Base-by-base conservation (phyloP, 1,140 invertebrate genomes). In the Eufriesea mexicana region DNA sequence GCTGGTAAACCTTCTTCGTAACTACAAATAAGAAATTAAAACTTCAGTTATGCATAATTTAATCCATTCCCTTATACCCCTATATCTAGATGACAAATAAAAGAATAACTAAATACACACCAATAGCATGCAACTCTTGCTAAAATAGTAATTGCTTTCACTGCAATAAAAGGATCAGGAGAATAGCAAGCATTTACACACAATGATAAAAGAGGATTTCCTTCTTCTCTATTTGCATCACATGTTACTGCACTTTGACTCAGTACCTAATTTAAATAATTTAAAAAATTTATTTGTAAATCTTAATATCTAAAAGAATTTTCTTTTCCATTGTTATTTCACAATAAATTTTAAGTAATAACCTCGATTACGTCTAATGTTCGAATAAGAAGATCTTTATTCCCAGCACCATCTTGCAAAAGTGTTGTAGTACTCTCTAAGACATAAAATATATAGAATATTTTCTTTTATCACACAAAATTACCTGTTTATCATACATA, bases 61-160 rank as follows among this genome's bases (percentile, higher is more conserved):
- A n/a, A 12, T 2, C 6, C 57, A 2, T 68, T n/a, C 51, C 68
- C 7, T 35, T 64, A 28, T n/a, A n/a, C 25, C 14, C n/a, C 25
- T 57, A 47, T 45, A 67, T 25, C 0, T 35, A 35, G 4, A 67
- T 23, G 6, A 10, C 9, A 67, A 23, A 54, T 6, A 45, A 71
- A 35, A 77, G 25, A 79, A 78, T 73, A 16, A 45, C 77, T 84
- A 51, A 51, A 66, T 80, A 84, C 68, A 54, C 94, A 96, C 91
- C 96, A 96, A 86, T 96, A 97, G 78, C 96, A 96, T n/a, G 96
- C 95, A 83, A 97, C 94, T 86, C 96, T 95, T 2, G 96, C 95
- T 18, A 97, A 92, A 83, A 97, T 96, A 79, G 96, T 96, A 84
- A 97, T 95, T 7, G 96, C 95, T 93, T 97, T 96, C 6, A 96